Evolutionary conservation across 2,888 invertebrate species (phyloP).

Genomic region (Pycnomerus fuliginosus): DNA sequence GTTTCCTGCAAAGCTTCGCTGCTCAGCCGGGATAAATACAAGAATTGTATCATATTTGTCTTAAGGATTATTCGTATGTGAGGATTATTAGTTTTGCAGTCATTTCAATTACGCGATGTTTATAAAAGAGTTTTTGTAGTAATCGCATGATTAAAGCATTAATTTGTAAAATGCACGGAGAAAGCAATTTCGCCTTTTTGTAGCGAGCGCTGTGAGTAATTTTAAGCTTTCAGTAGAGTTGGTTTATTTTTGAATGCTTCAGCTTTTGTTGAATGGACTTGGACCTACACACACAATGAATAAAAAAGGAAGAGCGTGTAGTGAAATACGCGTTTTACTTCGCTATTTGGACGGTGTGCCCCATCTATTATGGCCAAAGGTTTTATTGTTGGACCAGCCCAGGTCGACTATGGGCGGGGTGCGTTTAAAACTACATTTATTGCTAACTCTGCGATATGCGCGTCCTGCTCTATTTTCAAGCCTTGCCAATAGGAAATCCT

Average conservation of each 20-base stretch:
- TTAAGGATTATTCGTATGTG: slow-evolving; percentile 18
- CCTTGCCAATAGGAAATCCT: slow-evolving; percentile 12
- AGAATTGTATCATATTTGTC: slow-evolving; percentile 28
- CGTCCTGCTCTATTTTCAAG: slow-evolving; percentile 18
- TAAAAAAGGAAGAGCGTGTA: slow-evolving; percentile 22
- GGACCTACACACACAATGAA: slow-evolving; percentile 24
- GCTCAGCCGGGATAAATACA: slow-evolving; percentile 20
- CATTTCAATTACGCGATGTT: slow-evolving; percentile 6
- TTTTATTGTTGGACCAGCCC: slow-evolving; percentile 47
- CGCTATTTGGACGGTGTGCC: slow-evolving; percentile 32
- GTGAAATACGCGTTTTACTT: slow-evolving; percentile 29
- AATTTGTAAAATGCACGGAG: slow-evolving; percentile 5
- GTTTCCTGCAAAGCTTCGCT: slow-evolving; percentile 19
- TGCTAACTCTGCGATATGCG: slow-evolving; percentile 18
- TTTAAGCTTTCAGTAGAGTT: slow-evolving; percentile 21
- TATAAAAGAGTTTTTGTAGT: slow-evolving; percentile 4
- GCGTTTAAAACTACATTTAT: slow-evolving; percentile 27
- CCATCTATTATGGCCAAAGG: slow-evolving; percentile 47
- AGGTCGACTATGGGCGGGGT: slow-evolving; percentile 34
- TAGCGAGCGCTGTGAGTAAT: not conserved
- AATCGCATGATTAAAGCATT: slow-evolving; percentile 6
- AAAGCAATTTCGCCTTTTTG: not conserved
- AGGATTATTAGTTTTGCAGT: slow-evolving; percentile 16
- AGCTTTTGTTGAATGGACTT: slow-evolving; percentile 20
- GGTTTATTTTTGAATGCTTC: slow-evolving; percentile 22